Conservation (phyloP, 2,797 vertebrate genomes). For the Phataginus tricuspis region DNA sequence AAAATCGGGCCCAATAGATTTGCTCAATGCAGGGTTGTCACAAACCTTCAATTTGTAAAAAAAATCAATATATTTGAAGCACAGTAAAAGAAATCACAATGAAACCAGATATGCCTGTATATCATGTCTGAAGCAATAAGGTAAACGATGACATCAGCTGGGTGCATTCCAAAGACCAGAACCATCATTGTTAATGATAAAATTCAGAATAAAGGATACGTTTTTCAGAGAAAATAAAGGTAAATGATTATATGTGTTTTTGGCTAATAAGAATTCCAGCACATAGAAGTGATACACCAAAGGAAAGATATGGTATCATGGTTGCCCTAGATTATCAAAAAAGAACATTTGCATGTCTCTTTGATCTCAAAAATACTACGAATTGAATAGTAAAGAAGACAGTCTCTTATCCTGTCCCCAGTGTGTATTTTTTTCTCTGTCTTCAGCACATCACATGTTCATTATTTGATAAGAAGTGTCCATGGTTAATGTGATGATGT, state of each 20-base stretch:
- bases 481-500: neutral
- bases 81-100: too few species aligned
- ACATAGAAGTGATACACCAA: neutral
- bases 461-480: neutral
- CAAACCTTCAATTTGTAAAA: too few species aligned
- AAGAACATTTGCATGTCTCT: neutral
- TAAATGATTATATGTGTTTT: neutral
- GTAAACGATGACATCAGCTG: neutral
- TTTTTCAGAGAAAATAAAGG: neutral
- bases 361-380: neutral
- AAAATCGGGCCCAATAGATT: too few species aligned
- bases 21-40: too few species aligned
- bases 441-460: neutral
- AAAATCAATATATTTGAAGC: too few species aligned
- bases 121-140: neutral
- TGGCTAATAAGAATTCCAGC: neutral
- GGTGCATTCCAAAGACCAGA: neutral
- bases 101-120: too few species aligned
- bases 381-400: neutral
- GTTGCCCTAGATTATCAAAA: neutral
- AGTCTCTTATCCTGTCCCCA: neutral
- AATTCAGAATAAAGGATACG: neutral
- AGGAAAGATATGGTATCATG: neutral
- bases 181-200: neutral
- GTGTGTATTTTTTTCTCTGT: neutral